Evolutionary conservation across 2,888 invertebrate genomes (phyloP).

Genomic region (Pseudoips prasinana): DNA sequence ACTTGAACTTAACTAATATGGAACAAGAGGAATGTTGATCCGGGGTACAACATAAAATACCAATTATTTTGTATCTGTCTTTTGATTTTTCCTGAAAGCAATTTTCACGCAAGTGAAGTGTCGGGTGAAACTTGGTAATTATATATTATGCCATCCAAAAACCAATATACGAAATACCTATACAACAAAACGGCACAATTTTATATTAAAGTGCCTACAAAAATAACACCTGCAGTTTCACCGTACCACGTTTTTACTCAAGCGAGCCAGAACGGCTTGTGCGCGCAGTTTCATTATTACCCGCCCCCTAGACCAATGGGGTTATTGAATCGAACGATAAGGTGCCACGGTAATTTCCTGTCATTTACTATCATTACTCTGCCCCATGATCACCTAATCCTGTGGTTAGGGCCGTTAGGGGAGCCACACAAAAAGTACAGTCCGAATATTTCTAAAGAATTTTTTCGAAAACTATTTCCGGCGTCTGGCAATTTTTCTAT

Average conservation of each 20-base stretch:
- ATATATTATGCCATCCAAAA: too few species aligned
- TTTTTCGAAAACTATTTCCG: conserved; percentile 33
- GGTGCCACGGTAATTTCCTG: conserved; percentile 77
- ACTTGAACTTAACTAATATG: too few species aligned
- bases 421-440: conserved; percentile 26
- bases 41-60: too few species aligned
- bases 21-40: too few species aligned
- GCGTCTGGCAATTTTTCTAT: conserved; percentile 8
- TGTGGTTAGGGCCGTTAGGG: conserved; percentile 30
- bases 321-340: conserved; percentile 80
- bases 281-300: conserved; percentile 78
- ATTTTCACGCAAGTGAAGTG: too few species aligned
- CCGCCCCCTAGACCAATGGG: conserved; percentile 57
- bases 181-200: too few species aligned
- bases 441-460: conserved; percentile 17
- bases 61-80: too few species aligned
- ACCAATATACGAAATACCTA: too few species aligned
- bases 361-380: conserved; percentile 76
- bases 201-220: too few species aligned
- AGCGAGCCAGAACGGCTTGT: conserved; percentile 36
- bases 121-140: too few species aligned
- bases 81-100: too few species aligned
- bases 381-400: conserved; percentile 53
- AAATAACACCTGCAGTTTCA: too few species aligned
- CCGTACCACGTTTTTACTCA: background rate